These are phyloP conservation scores for Drosophila bocqueti DNA, from an alignment of 1,140 invertebrate species.

Conservation along the genomic window DNA sequence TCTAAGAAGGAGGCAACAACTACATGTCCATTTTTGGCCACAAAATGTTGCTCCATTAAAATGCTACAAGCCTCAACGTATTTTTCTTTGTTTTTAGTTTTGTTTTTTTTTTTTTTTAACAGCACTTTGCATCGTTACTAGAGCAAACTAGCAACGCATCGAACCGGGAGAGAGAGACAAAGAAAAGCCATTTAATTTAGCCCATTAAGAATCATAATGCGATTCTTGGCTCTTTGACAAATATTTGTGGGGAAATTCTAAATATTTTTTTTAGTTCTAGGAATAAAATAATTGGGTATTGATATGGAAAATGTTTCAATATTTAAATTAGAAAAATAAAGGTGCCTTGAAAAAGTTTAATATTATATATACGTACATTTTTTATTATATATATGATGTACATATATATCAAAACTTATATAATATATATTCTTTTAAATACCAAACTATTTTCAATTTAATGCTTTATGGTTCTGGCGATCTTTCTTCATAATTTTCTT, in stretches of 20 bases:
- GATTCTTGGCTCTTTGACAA: neutral
- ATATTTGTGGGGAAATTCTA: neutral
- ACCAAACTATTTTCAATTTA: neutral
- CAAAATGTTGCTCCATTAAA: conserved; percentile 72
- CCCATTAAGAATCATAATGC: conserved; percentile 21
- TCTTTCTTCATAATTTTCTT: neutral
- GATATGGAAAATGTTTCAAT: neutral
- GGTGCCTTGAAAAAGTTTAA: neutral
- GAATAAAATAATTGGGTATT: neutral
- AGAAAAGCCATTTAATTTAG: conserved; percentile 20
- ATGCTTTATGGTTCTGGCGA: neutral
- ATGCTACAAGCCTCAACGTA: conserved; percentile 56
- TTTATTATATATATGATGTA: too few relatives aligned
- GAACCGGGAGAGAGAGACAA: neutral
- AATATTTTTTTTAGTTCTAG: neutral
- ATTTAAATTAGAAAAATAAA: neutral
- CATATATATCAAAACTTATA: too few relatives aligned
- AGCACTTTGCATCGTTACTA: conserved; percentile 18
- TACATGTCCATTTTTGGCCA: conserved; percentile 73
- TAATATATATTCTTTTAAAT: neutral
- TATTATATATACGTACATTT: too few relatives aligned
- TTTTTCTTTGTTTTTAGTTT: neutral
- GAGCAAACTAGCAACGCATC: neutral
- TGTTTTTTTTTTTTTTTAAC: neutral
- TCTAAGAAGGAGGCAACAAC: conserved; percentile 21